Conservation (phyloP, 1,140 invertebrate genomes). For the Atta texana region DNA sequence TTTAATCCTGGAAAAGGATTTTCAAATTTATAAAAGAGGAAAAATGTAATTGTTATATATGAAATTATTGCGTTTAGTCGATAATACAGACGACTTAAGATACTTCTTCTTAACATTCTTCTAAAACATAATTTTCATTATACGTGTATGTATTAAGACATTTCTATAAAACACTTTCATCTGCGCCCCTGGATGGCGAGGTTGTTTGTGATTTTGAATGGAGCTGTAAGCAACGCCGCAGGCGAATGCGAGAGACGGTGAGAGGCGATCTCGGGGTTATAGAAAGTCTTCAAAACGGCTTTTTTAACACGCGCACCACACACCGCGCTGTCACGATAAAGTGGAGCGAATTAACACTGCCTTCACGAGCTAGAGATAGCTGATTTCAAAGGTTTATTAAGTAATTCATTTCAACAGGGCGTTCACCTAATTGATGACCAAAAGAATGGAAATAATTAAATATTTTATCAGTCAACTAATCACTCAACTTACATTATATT, state of each 20-base stretch:
- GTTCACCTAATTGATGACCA: background rate
- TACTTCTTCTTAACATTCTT: background rate
- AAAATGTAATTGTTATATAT: no score
- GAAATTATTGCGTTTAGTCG: no score
- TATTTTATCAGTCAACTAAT: background rate
- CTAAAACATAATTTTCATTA: background rate
- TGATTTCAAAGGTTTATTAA: slow-evolving; percentile 19
- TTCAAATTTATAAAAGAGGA: no score
- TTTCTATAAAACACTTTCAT: background rate
- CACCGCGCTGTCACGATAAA: slow-evolving; percentile 32
- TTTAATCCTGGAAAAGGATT: no score
- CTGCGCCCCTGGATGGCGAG: slow-evolving; percentile 13
- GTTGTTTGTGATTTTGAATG: slow-evolving; percentile 54
- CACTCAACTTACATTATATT: background rate
- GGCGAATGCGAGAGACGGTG: slow-evolving; percentile 46
- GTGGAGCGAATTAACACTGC: slow-evolving; percentile 54
- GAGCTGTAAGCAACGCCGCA: slow-evolving; percentile 49
- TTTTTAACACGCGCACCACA: slow-evolving; percentile 35
- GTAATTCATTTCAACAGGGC: background rate
- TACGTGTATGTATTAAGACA: background rate
- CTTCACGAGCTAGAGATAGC: slow-evolving; percentile 20
- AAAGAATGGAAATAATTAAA: background rate
- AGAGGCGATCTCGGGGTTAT: slow-evolving; percentile 62
- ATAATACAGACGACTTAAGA: no score
- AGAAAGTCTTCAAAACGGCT: slow-evolving; percentile 60